phyloP scores from a whole-genome alignment of 2,888 invertebrate species.

The Pyrgus malvae region DNA sequence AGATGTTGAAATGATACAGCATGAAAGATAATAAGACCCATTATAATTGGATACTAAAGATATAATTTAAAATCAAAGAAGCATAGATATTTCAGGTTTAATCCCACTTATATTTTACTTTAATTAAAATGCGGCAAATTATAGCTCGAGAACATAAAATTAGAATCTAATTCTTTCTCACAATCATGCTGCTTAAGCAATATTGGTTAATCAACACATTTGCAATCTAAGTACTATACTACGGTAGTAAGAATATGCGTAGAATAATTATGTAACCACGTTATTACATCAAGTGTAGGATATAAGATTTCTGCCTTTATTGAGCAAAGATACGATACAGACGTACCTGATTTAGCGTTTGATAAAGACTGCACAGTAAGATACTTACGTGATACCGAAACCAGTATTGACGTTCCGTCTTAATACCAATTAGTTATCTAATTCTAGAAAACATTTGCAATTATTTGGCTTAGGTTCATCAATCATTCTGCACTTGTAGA shows the following conservation, averaged over 20 bases:
- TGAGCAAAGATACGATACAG: not conserved
- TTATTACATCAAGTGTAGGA: not conserved
- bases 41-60: too few species aligned
- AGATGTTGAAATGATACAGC: too few species aligned
- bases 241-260: not conserved
- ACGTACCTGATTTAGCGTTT: conserved; percentile 9
- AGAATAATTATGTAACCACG: conserved; percentile 1
- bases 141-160: too few species aligned
- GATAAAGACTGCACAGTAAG: not conserved
- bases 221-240: not conserved
- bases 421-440: not conserved
- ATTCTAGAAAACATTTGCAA: not conserved
- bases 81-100: too few species aligned
- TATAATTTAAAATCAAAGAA: too few species aligned
- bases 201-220: too few species aligned
- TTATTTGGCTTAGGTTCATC: not conserved
- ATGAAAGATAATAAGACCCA: too few species aligned
- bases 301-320: conserved; percentile 5
- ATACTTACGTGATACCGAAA: not conserved
- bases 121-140: too few species aligned
- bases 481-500: conserved; percentile 9
- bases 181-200: too few species aligned
- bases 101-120: too few species aligned
- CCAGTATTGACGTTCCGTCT: not conserved
- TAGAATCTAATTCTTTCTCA: too few species aligned